Conservation (phyloP, 2,888 invertebrate genomes). For the Ethmia dodecea region DNA sequence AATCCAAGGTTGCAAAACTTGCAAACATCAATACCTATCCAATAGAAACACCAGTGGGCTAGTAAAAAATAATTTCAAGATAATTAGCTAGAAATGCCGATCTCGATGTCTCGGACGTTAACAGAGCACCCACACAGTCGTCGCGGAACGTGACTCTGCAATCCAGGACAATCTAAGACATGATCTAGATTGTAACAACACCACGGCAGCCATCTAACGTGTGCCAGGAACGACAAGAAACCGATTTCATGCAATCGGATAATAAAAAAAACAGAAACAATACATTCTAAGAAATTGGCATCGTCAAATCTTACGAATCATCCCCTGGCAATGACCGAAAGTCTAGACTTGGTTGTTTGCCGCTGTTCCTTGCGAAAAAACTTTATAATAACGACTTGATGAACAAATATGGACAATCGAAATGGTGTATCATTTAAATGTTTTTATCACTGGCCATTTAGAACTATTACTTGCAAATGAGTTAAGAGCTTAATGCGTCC, state of each 20-base stretch:
- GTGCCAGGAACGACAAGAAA: slow-evolving; percentile 66
- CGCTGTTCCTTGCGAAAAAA: slow-evolving; percentile 40
- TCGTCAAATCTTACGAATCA: slow-evolving; percentile 61
- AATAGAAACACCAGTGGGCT: slow-evolving; percentile 25
- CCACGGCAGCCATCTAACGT: slow-evolving; percentile 56
- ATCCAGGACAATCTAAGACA: slow-evolving; percentile 66
- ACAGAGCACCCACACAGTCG: slow-evolving; percentile 58
- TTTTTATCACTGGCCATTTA: slow-evolving; percentile 50
- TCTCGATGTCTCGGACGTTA: slow-evolving; percentile 56
- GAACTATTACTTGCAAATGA: slow-evolving; percentile 49
- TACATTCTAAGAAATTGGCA: slow-evolving; percentile 49
- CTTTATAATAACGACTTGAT: slow-evolving; percentile 52
- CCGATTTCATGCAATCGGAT: slow-evolving; percentile 54
- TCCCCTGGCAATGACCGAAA: slow-evolving; percentile 68
- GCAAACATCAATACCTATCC: slow-evolving; percentile 24
- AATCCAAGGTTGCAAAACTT: slow-evolving; percentile 46
- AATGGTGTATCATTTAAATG: slow-evolving; percentile 22
- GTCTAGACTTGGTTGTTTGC: slow-evolving; percentile 52
- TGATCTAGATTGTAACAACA: slow-evolving; percentile 69
- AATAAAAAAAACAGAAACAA: slow-evolving; percentile 51
- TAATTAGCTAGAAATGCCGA: slow-evolving; percentile 64
- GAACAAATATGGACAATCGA: slow-evolving; percentile 46
- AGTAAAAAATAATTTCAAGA: slow-evolving; percentile 43
- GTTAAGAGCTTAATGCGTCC: slow-evolving; percentile 40
- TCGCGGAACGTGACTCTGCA: slow-evolving; percentile 60